phyloP scores from a whole-genome alignment of 2,888 invertebrate species.

The Drosophila sordidapex region DNA sequence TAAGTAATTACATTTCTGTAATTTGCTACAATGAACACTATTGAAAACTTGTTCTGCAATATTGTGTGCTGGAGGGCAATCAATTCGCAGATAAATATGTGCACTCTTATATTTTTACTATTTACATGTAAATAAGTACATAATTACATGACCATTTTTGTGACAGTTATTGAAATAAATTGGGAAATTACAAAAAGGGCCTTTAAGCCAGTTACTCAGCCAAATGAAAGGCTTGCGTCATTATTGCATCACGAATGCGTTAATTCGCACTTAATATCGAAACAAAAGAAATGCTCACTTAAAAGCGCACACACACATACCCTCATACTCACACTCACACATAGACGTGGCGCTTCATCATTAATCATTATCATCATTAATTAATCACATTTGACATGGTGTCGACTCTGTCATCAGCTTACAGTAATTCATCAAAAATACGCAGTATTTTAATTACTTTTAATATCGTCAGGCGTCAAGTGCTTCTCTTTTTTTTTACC shows the following conservation, averaged over 20 bases:
- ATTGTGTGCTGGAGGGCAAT: not conserved
- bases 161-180: not conserved
- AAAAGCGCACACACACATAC: not conserved
- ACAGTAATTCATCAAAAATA: slow-evolving; percentile 49
- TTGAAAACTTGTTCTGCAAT: not conserved
- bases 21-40: not conserved
- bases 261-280: slow-evolving; percentile 10
- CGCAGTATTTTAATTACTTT: slow-evolving; percentile 69
- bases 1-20: slow-evolving; percentile 8
- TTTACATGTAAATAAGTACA: not conserved
- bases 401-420: slow-evolving; percentile 45
- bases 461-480: slow-evolving; percentile 54
- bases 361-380: slow-evolving; percentile 38
- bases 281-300: slow-evolving; percentile 14
- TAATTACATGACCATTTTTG: too few relatives aligned
- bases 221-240: slow-evolving; percentile 1
- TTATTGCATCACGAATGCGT: not conserved
- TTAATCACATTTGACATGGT: slow-evolving; percentile 62
- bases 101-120: not conserved
- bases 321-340: not conserved
- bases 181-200: not conserved
- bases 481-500: slow-evolving; percentile 10
- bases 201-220: slow-evolving; percentile 4
- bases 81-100: not conserved
- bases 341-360: not conserved